Evolutionary conservation across 1,140 invertebrate genomes (phyloP), one percentile per base, ranked within the genome.

Genomic region (Conopomorpha cramerella): DNA sequence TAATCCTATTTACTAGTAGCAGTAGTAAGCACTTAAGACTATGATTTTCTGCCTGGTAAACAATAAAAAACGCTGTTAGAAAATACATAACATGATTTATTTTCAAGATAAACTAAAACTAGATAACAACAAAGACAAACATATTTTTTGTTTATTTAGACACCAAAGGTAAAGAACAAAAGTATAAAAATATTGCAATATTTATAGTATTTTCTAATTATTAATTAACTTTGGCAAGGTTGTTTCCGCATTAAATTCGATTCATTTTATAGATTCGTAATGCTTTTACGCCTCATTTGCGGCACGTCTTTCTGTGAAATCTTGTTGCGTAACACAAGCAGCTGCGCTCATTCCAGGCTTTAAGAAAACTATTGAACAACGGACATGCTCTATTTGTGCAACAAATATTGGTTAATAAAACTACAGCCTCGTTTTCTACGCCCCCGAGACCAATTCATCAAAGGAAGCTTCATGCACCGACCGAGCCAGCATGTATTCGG

Each of bases 381-480:
- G 49, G 64, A 57, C 55, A 73, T 57, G 64, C 62, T 73, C 64
- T 67, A 65, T 36, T 67, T 57, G 57, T 46, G 47, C 27, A 57
- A 35, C 33, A 35, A 49, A 34, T 44, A 40, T 63, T 67, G 57
- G 48, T 51, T 55, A 66, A 60, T 45, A n/a, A n/a, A 55, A 47
- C 18, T 36, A 36, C 43, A 49, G 38, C 40, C 39, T 41, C 38
- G 30, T 16, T 34, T 44, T 43, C 51, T 73, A 76, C 49, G 53
- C 66, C 40, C 64, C 61, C n/a, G 63, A 62, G 33, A 76, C 61
- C n/a, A 45, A 51, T 49, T 83, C 82, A 47, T 88, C 86, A 48
- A 88, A 87, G 30, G 82, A 79, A 40, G 64, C 67, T 58, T 89
- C 86, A 36, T 84, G 81, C 29, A 86, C 83, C 16, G 85, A 86